Conservation (phyloP, 2,113 vertebrate genomes). For the Charadrius vociferus region DNA sequence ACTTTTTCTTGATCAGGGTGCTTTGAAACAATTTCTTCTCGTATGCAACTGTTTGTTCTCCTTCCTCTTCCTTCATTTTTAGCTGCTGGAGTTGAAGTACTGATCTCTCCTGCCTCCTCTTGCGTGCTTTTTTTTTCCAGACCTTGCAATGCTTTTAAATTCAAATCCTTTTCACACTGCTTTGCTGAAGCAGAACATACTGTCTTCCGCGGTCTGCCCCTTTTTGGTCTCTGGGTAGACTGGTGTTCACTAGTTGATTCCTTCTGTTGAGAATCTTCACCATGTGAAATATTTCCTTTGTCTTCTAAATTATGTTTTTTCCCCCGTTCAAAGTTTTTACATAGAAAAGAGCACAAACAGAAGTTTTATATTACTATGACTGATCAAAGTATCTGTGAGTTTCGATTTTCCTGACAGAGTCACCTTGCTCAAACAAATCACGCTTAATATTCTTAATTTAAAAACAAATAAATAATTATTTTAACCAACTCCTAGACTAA, state of each 20-base stretch:
- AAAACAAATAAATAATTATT: not conserved
- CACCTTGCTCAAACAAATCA: not conserved
- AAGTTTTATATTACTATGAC: not conserved
- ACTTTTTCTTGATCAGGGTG: not conserved
- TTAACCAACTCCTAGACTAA: not conserved
- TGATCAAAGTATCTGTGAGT: not conserved
- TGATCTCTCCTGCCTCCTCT: not conserved
- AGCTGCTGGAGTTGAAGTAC: not conserved
- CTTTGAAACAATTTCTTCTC: not conserved
- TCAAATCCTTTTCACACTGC: not conserved
- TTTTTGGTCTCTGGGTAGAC: not conserved
- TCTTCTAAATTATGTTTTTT: not conserved
- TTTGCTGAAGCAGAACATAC: not conserved
- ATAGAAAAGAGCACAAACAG: not conserved
- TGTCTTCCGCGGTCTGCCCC: not conserved
- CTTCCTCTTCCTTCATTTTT: not conserved
- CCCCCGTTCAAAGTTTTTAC: not conserved
- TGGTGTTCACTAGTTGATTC: not conserved
- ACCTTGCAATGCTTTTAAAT: not conserved
- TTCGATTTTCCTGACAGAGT: not conserved
- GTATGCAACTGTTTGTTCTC: rapidly evolving
- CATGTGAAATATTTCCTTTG: not conserved
- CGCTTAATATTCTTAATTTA: not conserved
- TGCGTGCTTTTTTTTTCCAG: not conserved
- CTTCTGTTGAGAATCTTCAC: not conserved